Conservation (phyloP, 2,113 vertebrate species). For the Hippocampus mohnikei region DNA sequence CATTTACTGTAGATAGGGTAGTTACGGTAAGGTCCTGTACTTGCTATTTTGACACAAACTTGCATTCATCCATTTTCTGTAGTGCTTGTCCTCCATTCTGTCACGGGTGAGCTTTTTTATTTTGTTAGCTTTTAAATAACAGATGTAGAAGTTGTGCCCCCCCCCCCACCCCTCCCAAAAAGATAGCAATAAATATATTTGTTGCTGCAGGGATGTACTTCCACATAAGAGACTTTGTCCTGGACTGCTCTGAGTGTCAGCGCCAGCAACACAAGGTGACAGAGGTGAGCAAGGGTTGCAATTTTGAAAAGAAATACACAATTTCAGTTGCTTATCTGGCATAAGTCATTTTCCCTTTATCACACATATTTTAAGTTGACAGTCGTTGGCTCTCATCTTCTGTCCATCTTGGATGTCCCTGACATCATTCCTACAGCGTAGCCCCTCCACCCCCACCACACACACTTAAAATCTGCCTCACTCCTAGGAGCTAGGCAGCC, state of each 20-base stretch:
- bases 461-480: not conserved
- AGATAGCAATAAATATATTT: not conserved
- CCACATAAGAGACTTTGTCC: slow-evolving; percentile 75
- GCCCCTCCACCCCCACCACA: not conserved
- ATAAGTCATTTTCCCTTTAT: slow-evolving; percentile 3
- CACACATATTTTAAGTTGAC: slow-evolving; percentile 28
- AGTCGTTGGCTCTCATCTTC: slow-evolving; percentile 12
- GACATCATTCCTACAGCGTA: not conserved
- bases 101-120: not conserved
- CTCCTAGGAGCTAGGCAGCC: slow-evolving; percentile 38
- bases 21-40: too few species aligned
- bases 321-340: not conserved
- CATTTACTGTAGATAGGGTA: too few species aligned
- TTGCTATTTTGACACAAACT: too few species aligned
- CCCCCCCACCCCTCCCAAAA: too few species aligned
- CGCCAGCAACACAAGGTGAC: slow-evolving; percentile 47
- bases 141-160: not conserved
- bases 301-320: not conserved
- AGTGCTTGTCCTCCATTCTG: too few species aligned
- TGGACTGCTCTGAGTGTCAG: slow-evolving; percentile 70
- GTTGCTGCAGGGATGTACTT: slow-evolving; percentile 74
- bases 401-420: slow-evolving; percentile 2
- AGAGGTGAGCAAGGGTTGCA: slow-evolving; percentile 48
- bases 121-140: not conserved
- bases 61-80: too few species aligned